Conservation (phyloP, 1,140 invertebrate genomes). For the Pinna nobilis region DNA sequence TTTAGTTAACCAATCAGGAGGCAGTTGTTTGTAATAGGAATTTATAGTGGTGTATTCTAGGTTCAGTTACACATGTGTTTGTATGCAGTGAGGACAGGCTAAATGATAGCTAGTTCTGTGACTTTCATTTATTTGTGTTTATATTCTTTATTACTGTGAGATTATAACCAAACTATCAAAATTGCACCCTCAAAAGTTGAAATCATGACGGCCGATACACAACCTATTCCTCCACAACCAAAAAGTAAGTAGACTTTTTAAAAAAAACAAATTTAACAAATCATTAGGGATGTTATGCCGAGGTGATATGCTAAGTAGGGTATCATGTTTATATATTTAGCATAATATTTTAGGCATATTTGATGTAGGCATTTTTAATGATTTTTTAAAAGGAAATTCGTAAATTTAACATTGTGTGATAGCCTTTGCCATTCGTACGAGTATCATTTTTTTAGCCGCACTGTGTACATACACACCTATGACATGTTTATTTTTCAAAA, state of each 20-base stretch:
- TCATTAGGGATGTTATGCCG: too few relatives aligned
- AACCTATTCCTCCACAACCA: conserved; percentile 73
- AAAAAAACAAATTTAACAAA: too few relatives aligned
- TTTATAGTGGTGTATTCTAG: conserved; percentile 42
- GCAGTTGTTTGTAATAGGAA: conserved; percentile 22
- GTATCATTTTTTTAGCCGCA: too few relatives aligned
- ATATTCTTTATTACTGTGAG: conserved; percentile 26
- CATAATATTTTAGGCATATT: too few relatives aligned
- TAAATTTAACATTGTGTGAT: too few relatives aligned
- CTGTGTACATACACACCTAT: too few relatives aligned
- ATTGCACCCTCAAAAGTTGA: conserved; percentile 79
- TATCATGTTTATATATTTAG: background rate
- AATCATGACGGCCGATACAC: conserved; percentile 74
- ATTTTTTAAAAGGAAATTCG: too few relatives aligned
- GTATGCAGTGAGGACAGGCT: too few relatives aligned
- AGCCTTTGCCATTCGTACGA: too few relatives aligned
- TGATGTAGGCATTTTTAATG: too few relatives aligned
- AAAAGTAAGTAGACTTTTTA: conserved; percentile 79
- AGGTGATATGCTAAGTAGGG: background rate
- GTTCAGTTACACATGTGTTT: conserved; percentile 22
- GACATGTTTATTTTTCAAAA: too few relatives aligned
- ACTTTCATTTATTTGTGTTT: conserved; percentile 1
- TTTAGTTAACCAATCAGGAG: conserved; percentile 37
- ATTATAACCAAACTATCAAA: conserved; percentile 73
- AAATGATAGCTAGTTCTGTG: background rate